phyloP scores from a whole-genome alignment of 2,113 vertebrate genomes.

The Echinops telfairi region DNA sequence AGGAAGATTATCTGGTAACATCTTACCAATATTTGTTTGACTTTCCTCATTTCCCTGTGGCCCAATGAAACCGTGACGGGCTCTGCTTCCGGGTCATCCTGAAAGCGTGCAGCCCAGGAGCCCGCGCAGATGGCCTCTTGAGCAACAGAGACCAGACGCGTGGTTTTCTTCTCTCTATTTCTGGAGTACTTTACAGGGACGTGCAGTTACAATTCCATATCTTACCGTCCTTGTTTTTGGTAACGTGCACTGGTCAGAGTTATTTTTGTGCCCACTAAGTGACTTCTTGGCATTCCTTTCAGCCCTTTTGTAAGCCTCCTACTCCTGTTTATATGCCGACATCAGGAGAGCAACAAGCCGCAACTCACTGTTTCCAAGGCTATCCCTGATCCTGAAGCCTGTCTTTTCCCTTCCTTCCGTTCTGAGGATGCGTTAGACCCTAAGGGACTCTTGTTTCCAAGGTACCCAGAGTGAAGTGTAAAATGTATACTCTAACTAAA shows the following conservation, averaged over 20 bases:
- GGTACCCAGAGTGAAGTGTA: not conserved
- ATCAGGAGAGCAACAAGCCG: not conserved
- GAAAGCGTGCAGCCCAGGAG: not conserved
- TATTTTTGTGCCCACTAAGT: not conserved
- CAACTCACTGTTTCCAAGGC: slow-evolving; percentile 3
- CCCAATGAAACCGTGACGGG: not conserved
- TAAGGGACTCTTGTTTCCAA: not conserved
- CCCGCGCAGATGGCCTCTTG: not conserved
- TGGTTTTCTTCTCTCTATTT: not conserved
- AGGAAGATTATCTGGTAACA: not conserved
- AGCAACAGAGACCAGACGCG: not conserved
- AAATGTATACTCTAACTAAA: not conserved
- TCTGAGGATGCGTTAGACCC: not conserved
- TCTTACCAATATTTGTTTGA: not conserved
- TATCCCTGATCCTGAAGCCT: not conserved
- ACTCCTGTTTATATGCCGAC: not conserved
- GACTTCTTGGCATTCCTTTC: not conserved
- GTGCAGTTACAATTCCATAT: not conserved
- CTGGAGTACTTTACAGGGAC: not conserved
- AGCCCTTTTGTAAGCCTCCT: not conserved
- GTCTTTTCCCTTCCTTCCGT: not conserved
- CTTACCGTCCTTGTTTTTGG: not conserved
- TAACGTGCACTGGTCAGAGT: not conserved
- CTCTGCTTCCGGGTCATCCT: not conserved
- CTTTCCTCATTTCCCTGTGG: slow-evolving; percentile 8